Percentiles rank a stretch among this genome's conserved stretches.
Conservation (phyloP, 2,888 invertebrate species). For the Palloptera scutellata region DNA sequence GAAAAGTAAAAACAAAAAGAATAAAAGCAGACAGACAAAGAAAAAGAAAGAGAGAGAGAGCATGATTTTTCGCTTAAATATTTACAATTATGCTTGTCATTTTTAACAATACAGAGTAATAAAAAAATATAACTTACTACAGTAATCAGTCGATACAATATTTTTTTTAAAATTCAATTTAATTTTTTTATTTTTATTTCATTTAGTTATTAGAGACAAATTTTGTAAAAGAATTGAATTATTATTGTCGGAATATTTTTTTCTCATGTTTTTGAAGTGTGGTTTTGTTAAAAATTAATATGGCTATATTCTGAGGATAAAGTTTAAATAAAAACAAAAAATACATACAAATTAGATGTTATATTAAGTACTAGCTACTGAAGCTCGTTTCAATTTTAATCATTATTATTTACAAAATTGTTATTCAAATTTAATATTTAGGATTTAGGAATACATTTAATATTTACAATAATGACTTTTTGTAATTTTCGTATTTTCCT, state of each 20-base stretch:
- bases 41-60: neutral
- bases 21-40: too few relatives aligned
- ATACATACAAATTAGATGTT: slow-evolving; percentile 20
- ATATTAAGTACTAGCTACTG: slow-evolving; percentile 11
- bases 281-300: slow-evolving; percentile 20
- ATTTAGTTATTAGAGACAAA: neutral
- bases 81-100: too few relatives aligned
- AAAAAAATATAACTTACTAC: slow-evolving; percentile 12
- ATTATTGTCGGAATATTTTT: neutral
- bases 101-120: too few relatives aligned
- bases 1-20: too few relatives aligned
- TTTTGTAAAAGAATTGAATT: too few relatives aligned
- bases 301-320: slow-evolving; percentile 28
- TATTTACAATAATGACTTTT: slow-evolving; percentile 3
- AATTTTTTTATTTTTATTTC: neutral
- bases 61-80: too few relatives aligned
- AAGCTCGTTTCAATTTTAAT: slow-evolving; percentile 7
- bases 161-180: too few relatives aligned
- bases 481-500: neutral
- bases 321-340: too few relatives aligned
- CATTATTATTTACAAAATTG: neutral
- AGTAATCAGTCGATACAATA: slow-evolving; percentile 18
- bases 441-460: neutral
- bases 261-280: neutral
- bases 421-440: neutral